phyloP scores from a whole-genome alignment of 2,797 vertebrate genomes.

The Thripadectes ignobilis region DNA sequence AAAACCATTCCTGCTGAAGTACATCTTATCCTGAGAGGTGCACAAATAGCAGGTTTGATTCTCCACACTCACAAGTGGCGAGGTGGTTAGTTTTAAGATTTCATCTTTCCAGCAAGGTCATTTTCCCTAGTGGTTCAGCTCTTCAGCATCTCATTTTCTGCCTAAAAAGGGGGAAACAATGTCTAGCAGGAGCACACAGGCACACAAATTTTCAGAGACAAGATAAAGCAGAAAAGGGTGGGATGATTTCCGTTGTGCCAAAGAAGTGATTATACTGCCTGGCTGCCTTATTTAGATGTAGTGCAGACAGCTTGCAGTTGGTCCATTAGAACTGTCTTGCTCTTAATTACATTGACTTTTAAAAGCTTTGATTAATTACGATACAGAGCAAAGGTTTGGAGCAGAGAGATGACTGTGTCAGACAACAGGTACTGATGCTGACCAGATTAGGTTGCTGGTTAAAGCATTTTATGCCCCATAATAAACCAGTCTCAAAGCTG shows the following conservation, averaged over 20 bases:
- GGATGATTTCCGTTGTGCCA: neutral
- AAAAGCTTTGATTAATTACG: conserved; percentile 24
- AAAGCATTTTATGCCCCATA: neutral
- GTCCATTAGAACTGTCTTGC: neutral
- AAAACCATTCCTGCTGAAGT: neutral
- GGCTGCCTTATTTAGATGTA: neutral
- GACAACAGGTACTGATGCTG: neutral
- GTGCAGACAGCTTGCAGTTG: neutral
- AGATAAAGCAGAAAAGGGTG: neutral
- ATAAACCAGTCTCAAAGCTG: neutral
- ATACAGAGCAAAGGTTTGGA: neutral
- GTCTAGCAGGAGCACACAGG: neutral
- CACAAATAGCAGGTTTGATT: conserved; percentile 28
- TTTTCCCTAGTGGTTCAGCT: neutral
- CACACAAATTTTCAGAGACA: neutral
- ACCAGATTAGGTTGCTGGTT: neutral
- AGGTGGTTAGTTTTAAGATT: neutral
- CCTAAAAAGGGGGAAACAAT: neutral
- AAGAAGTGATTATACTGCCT: neutral
- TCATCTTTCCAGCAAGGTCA: conserved; percentile 17
- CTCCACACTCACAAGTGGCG: neutral
- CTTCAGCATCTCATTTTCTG: neutral
- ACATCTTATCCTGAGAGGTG: conserved; percentile 5
- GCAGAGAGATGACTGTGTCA: neutral
- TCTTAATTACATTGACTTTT: conserved; percentile 23